Percentiles rank a stretch among this genome's conserved stretches.
phyloP scores from a whole-genome alignment of 2,113 vertebrate species.

The Formicarius rufipectus region DNA sequence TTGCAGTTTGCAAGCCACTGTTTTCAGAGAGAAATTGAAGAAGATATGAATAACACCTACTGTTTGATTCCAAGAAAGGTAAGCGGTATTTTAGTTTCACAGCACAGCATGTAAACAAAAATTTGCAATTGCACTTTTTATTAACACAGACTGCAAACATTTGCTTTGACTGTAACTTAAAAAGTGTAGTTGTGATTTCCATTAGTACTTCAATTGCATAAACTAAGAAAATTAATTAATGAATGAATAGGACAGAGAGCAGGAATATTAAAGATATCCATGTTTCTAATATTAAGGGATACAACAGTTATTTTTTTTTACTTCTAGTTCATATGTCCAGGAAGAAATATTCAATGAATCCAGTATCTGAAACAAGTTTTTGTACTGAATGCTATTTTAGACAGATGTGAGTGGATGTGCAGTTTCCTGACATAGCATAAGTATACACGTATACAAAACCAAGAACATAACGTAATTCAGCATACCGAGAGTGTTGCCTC shows the following conservation, averaged over 20 bases:
- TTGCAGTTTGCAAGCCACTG: slow-evolving; percentile 98
- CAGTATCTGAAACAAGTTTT: not conserved
- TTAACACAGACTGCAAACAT: not conserved
- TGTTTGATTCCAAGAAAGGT: not conserved
- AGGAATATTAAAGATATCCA: not conserved
- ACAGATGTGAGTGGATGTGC: not conserved
- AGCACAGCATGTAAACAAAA: not conserved
- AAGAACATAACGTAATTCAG: not conserved
- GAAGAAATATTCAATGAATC: not conserved
- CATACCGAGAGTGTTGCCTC: slow-evolving; percentile 93
- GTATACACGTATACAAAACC: not conserved
- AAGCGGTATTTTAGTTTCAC: not conserved
- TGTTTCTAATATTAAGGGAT: not conserved
- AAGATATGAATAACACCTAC: not conserved
- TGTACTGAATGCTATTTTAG: not conserved
- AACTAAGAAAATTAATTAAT: not conserved
- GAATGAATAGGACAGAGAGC: not conserved
- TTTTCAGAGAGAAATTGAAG: slow-evolving; percentile 30
- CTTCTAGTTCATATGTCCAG: not conserved
- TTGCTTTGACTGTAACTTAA: not conserved
- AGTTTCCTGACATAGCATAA: not conserved
- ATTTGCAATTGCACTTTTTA: not conserved
- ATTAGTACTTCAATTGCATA: not conserved
- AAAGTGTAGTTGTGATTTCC: not conserved
- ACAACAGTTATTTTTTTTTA: not conserved